Base-by-base conservation (phyloP, 2,888 invertebrate genomes). In the Ectemnius lituratus region DNA sequence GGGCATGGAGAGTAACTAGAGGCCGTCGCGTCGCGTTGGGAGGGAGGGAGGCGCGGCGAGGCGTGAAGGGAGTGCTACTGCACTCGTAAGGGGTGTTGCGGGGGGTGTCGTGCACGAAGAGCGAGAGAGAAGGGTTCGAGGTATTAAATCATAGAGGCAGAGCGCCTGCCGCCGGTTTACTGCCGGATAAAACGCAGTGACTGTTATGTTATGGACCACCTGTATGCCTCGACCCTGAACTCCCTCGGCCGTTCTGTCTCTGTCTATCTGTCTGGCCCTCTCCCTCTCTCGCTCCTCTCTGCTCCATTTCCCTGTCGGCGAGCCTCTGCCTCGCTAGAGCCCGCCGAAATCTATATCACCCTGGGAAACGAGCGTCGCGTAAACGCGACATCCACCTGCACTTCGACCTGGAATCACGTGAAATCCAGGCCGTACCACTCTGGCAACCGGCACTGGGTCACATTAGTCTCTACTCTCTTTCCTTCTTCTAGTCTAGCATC, bases 171-270 rank as follows among this genome's bases (percentile, higher is more conserved):
- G 88, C 88, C 90, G 88, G 90, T 90, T 90, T 90, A 90, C 90
- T 90, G 89, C 90, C 89, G 90, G 90, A 90, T 90, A 90, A 90
- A 90, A 90, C 90, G 90, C 89, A 90, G 89, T 88, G 90, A 90
- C 90, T 90, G 90, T 90, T 90, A 90, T 90, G 90, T 90, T 90
- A 90, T 90, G 90, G 90, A 90, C 90, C 90, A 90, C 90, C 90
- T 90, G 90, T 90, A 90, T 90, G 90, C 90, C 90, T 85, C 90
- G 89, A 89, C 89, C 89, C 88, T 89, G 90, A 90, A 90, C 89
- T 76, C 81, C 69, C 52, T 52, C 16, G 52, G 52, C 16, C 83
- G 78, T 78, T 72, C 67, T 62, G 52, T 37, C 65, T 61, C 28
- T 58, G 67, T 61, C 70, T 57, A 66, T 62, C 73, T 64, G 66